Evolutionary conservation across 1,140 invertebrate species (phyloP), one percentile per base, ranked within the genome.

Genomic region (Babylonia areolata): DNA sequence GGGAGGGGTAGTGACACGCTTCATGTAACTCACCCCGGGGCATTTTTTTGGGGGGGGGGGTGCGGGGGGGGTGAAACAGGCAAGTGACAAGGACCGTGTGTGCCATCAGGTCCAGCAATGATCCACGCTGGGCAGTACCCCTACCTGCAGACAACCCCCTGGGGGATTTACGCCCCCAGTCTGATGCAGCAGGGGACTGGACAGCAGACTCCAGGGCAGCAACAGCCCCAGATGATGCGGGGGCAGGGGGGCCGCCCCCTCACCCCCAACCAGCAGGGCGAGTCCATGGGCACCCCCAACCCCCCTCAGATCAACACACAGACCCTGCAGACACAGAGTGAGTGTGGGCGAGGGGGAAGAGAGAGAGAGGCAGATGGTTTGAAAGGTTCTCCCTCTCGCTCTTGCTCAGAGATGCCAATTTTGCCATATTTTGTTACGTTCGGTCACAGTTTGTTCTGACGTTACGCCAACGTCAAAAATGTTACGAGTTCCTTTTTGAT

Each of bases 141-240:
- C 75, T 88, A 90, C 81, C 90, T 92, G 42, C 93, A 91, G 89
- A 92, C 87, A 17, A 95, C 95, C 28, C 95, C 95, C n/a, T 95
- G 95, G 95, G 95, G 94, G 11, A 94, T 95, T 88, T 95, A 94
- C 89, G 94, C 94, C 40, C 91, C 93, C 15, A 93, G 92, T 85
- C 81, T 93, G 23, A 91, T 93, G 39, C 92, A 92, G 64, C 90
- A 92, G 42, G 88, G 89, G 51, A 89, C 89, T n/a, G 90, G 91
- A 33, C 92, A 93, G 81, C 86, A 87, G 33, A 64, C 82, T 20
- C 88, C 85, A 1, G 87, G 87, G 23, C 85, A 86, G 81, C 89
- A 90, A 77, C 91, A 91, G 51, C 90, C 91, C 71, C 91, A 91
- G 88, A 86, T 93, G 87, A 79, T 94, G 83, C 77, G 92, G 35